A percentile compares a stretch with the other conserved stretches of the same genome.
Conservation (phyloP, 1,140 invertebrate species). For the Atopsyche davidsoni region DNA sequence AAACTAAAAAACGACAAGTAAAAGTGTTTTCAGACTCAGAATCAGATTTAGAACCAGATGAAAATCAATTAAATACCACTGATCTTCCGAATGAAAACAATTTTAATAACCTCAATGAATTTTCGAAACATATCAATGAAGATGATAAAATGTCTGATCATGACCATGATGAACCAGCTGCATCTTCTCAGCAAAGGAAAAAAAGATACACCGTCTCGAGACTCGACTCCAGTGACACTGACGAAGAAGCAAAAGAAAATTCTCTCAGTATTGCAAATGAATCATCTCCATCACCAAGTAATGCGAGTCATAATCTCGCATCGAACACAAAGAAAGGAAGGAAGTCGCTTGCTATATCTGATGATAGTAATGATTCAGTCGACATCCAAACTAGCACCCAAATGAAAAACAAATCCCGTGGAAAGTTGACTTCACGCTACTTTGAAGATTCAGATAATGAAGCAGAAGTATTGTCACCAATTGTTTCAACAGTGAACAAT, state of each 20-base stretch:
- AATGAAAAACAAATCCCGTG: too few relatives aligned
- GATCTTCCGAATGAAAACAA: not conserved
- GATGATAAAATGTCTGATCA: not conserved
- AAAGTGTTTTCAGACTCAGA: slow-evolving; percentile 1
- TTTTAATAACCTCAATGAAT: slow-evolving; percentile 3
- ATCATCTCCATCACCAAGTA: not conserved
- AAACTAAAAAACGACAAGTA: slow-evolving; percentile 1
- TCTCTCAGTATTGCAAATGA: not conserved
- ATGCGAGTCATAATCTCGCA: too few relatives aligned
- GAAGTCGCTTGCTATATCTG: not conserved
- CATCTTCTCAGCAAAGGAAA: not conserved
- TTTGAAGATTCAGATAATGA: too few relatives aligned
- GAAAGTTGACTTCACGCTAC: too few relatives aligned
- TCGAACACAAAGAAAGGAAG: too few relatives aligned
- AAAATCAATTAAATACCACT: slow-evolving; percentile 2
- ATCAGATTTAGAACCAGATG: not conserved
- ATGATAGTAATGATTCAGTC: slow-evolving; percentile 5
- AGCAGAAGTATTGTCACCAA: too few relatives aligned
- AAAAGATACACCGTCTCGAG: too few relatives aligned
- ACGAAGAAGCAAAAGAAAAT: slow-evolving; percentile 1
- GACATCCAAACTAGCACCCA: slow-evolving; percentile 1
- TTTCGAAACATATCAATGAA: not conserved
- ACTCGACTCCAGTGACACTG: too few relatives aligned
- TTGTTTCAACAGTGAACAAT: too few relatives aligned
- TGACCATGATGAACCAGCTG: not conserved